These are phyloP conservation scores for Tethea ocularis DNA, from an alignment of 2,888 invertebrate species.

Conservation along the genomic window DNA sequence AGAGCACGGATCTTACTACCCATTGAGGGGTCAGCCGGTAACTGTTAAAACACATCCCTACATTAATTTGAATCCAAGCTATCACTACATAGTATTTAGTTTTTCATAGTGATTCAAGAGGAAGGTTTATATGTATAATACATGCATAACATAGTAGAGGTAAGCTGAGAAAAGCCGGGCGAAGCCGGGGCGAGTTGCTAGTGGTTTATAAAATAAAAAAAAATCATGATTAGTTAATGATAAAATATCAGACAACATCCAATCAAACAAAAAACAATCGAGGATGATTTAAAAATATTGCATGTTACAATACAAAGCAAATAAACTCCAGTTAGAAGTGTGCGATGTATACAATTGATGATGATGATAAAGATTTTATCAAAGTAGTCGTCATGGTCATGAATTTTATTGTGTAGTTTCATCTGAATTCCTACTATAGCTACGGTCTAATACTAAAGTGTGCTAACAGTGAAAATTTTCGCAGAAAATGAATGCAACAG, in stretches of 20 bases:
- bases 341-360: background rate
- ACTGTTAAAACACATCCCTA: slow-evolving; percentile 35
- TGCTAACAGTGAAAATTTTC: slow-evolving; percentile 21
- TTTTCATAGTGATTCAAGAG: too few species aligned
- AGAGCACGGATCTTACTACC: slow-evolving; percentile 65
- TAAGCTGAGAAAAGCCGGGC: too few species aligned
- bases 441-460: slow-evolving; percentile 44
- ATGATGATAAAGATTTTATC: slow-evolving; percentile 8
- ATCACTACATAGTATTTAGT: too few species aligned
- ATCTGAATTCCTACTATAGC: slow-evolving; percentile 29
- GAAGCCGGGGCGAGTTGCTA: too few species aligned
- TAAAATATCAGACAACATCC: too few species aligned
- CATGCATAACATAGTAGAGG: too few species aligned
- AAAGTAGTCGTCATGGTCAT: slow-evolving; percentile 44
- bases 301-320: background rate
- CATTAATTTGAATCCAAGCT: background rate
- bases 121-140: too few species aligned
- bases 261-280: background rate
- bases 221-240: too few species aligned
- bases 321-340: background rate
- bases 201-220: too few species aligned
- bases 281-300: background rate
- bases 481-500: slow-evolving; percentile 4
- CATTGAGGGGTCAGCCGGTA: slow-evolving; percentile 54
- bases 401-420: slow-evolving; percentile 38